Conservation (phyloP, 2,888 invertebrate genomes). For the Oxycera nigricornis region DNA sequence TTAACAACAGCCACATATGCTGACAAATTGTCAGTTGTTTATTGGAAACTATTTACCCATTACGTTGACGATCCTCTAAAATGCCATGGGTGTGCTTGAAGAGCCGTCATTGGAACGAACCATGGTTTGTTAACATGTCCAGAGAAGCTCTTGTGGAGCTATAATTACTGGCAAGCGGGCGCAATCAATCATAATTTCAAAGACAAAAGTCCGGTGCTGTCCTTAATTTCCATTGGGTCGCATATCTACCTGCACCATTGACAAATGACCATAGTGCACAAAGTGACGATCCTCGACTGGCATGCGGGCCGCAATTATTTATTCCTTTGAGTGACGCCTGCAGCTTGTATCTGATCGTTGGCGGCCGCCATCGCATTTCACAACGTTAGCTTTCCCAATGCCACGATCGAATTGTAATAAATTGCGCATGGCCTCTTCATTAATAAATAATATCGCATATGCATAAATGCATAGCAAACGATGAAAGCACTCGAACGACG, state of each 20-base stretch:
- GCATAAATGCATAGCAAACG: neutral
- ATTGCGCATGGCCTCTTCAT: neutral
- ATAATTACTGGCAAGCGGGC: neutral
- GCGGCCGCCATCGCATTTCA: neutral
- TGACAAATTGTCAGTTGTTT: too few species aligned
- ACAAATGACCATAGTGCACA: constrained; percentile 3
- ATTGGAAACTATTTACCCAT: too few species aligned
- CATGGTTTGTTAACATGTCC: neutral
- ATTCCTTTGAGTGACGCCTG: neutral
- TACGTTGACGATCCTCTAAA: too few species aligned
- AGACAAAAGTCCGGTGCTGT: neutral
- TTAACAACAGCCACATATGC: too few species aligned
- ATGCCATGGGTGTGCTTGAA: too few species aligned
- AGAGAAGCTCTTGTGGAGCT: neutral
- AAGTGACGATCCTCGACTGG: neutral
- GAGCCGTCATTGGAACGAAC: neutral
- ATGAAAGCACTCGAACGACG: neutral
- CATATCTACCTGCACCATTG: neutral
- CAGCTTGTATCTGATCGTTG: neutral
- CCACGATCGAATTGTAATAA: neutral
- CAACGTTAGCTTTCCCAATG: neutral
- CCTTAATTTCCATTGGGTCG: neutral
- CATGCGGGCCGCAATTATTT: constrained; percentile 3
- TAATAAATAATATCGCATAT: neutral
- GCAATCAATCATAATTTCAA: neutral